Base-by-base conservation (phyloP, 2,888 invertebrate genomes). In the Diaprepes abbreviatus region DNA sequence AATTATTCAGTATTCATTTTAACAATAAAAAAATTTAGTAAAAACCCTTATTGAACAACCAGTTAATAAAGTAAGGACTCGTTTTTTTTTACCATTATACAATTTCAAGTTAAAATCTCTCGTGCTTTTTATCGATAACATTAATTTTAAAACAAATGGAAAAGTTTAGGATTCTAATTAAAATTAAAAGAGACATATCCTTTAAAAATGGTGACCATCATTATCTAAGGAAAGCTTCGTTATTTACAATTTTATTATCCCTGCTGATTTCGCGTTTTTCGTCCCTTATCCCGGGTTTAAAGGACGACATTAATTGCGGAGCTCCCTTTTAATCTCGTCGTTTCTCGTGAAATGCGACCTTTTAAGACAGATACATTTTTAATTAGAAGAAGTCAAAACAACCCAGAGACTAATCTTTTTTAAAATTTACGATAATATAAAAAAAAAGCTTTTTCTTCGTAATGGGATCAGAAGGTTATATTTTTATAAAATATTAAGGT, bases 241-340 rank as follows among this genome's bases (percentile, higher is more conserved):
- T 66, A 66, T 50, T 58, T 58, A 55, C 38, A 57, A 66, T 66
- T 66, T 66, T 58, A 58, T 66, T 66, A 58, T 66, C 58, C 50
- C 24, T 38, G 58, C 57, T 48, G 58, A 66, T 66, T 58, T 66
- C 35, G 58, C 58, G 48, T 58, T 66, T 66, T 45, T 45, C 48
- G 14, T 28, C 35, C 50, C 45, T 66, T 50, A 45, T 66, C 55
- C 35, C 2, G 28, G 58, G 38, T 43, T 66, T 66, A 45, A 66
- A 36, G 38, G 58, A 43, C 36, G 48, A 48, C 58, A 58, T 58
- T 66, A 66, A 66, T 66, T 66, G 40, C 43, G 36, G 36, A 19
- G 54, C 38, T 43, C 31, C 55, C 14, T 57, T 66, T 66, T 55
- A 55, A 66, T 55, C 38, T 45, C 24, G 12, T 24, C 58, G 24